Conservation (phyloP, 2,797 vertebrate genomes). For the Macropus fuliginosus region DNA sequence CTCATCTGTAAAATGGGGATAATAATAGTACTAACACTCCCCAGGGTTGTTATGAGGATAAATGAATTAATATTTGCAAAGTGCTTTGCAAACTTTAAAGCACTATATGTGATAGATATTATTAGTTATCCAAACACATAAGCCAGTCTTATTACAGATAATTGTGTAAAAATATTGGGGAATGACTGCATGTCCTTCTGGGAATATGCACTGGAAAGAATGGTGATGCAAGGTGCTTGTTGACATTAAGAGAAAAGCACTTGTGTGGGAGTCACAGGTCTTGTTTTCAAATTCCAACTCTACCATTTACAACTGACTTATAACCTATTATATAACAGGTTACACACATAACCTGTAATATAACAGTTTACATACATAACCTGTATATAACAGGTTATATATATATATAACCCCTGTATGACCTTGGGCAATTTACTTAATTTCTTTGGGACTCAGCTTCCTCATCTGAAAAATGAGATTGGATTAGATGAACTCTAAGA, state of each 20-base stretch:
- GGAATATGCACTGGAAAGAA: not conserved
- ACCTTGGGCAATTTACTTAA: not conserved
- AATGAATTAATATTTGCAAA: not conserved
- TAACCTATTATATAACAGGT: no score
- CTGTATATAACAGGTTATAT: no score
- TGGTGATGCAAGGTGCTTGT: not conserved
- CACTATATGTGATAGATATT: not conserved
- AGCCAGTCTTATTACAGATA: not conserved
- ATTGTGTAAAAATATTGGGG: not conserved
- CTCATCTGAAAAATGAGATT: not conserved
- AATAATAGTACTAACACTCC: not conserved
- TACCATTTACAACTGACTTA: not conserved
- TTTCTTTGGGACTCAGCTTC: not conserved
- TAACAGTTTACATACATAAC: no score
- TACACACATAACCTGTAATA: no score
- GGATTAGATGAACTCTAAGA: not conserved
- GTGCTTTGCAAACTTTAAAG: not conserved
- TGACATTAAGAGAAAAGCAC: not conserved
- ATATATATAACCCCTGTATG: not conserved
- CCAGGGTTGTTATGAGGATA: not conserved
- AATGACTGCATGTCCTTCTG: not conserved
- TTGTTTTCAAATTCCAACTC: not conserved
- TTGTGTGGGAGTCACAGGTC: not conserved
- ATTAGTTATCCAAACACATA: not conserved
- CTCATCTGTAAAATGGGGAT: not conserved